Evolutionary conservation across 2,888 invertebrate species (phyloP).

Genomic region (Acanthosepion esculentum): DNA sequence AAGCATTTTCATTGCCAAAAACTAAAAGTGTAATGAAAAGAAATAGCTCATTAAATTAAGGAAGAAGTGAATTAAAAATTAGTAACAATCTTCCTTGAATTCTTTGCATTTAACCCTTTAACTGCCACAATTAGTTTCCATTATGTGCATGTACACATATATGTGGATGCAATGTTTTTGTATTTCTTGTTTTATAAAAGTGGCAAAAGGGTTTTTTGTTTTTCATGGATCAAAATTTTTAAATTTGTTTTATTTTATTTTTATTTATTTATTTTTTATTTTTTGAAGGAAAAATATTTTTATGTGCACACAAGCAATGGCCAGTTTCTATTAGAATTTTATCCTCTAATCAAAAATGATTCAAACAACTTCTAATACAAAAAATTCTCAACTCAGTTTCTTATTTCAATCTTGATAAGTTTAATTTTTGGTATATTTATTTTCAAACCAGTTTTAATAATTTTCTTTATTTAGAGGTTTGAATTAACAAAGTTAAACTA

Average conservation of each 20-base stretch:
- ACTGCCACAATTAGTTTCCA: background rate
- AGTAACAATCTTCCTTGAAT: background rate
- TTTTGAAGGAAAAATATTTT: background rate
- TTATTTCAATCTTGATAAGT: background rate
- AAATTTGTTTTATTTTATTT: background rate
- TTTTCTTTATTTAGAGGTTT: background rate
- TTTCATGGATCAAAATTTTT: background rate
- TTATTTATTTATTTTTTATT: background rate
- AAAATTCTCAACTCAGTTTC: background rate
- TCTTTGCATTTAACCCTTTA: constrained; percentile 22
- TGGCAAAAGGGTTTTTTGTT: constrained; percentile 20
- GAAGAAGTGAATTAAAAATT: background rate
- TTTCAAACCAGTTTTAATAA: background rate
- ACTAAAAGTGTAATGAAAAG: background rate
- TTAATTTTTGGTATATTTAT: background rate
- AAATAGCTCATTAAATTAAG: constrained; percentile 33
- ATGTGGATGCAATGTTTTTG: background rate
- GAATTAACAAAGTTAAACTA: background rate
- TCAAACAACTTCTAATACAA: background rate
- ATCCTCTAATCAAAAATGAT: background rate
- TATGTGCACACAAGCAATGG: constrained; percentile 21
- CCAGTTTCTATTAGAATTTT: background rate
- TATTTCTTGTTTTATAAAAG: background rate
- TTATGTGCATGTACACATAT: background rate
- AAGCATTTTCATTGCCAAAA: background rate